These are phyloP conservation scores for Cyprinodon brontotheroides DNA, from an alignment of 2,113 vertebrate species.

Conservation along the genomic window DNA sequence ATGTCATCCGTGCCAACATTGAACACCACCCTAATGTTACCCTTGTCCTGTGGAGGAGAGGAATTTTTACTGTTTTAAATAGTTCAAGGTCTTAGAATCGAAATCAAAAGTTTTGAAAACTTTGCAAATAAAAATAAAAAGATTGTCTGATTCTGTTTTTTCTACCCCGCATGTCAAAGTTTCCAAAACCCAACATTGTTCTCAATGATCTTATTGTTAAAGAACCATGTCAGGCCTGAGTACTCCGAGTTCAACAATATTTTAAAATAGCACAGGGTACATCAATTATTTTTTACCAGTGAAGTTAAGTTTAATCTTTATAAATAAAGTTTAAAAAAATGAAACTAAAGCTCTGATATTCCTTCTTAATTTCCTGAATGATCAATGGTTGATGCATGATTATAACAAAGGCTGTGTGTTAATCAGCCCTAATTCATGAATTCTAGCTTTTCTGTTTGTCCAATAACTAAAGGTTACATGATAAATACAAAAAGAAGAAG, in stretches of 20 bases:
- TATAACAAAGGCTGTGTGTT: background rate
- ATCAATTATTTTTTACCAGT: background rate
- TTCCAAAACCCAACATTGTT: background rate
- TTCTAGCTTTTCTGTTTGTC: background rate
- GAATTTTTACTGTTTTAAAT: background rate
- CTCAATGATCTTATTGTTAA: too few species aligned
- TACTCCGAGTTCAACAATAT: background rate
- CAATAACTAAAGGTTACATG: background rate
- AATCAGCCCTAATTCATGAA: background rate
- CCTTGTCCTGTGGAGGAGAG: constrained; percentile 86
- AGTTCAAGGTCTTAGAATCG: too few species aligned
- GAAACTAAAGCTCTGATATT: background rate
- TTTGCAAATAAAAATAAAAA: background rate
- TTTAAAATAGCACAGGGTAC: background rate
- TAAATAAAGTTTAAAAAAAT: background rate
- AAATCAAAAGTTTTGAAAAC: background rate
- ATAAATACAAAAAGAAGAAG: background rate
- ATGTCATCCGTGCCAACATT: constrained; percentile 99
- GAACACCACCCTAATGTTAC: constrained; percentile 98
- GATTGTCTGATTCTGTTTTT: background rate
- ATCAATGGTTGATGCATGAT: background rate
- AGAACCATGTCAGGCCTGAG: too few species aligned
- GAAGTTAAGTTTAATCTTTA: background rate
- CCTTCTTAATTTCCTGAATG: background rate
- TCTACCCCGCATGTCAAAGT: background rate